Base-by-base conservation (phyloP, 2,888 invertebrate species). In the Athrips mouffetella region DNA sequence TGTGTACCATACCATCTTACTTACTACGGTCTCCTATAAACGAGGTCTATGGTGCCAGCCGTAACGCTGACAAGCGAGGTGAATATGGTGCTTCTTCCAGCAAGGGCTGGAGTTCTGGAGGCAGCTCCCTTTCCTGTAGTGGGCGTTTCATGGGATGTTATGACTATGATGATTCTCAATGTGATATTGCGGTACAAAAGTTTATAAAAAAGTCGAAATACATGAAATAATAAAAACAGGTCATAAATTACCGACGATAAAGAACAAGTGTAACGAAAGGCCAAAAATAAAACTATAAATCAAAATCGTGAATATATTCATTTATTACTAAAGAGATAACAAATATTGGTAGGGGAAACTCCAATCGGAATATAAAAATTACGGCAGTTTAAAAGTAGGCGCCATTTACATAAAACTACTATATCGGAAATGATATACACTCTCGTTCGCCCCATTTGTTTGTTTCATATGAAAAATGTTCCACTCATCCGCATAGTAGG, bases 331-430 rank as follows among this genome's bases (percentile, higher is more conserved):
- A 50, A 63, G 65, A 80, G 86, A 86, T 87, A 87, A 86, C 84
- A 81, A 80, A 84, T 79, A 79, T 72, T 65, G 54, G 51, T 68
- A 76, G 82, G 86, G 87, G 83, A 77, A 75, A 77, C 73, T 75
- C 62, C 70, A 73, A 85, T 80, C 86, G 88, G 87, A 86, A 87
- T 77, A 71, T 82, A 85, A 86, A 87, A 87, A 87, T 88, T 88
- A 88, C 80, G 82, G 72, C 83, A 85, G 86, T 88, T 88, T 88
- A 88, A 87, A 88, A 88, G 84, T 87, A 85, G 87, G 80, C 77
- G 63, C 59, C 75, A 84, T 88, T 86, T 83, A 79, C 88, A 88
- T 87, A 78, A 84, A 88, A 87, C 79, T 79, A 83, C 84, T 80
- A 82, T 85, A 77, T 78, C 67, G 75, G 75, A 75, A 76, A 77